phyloP scores from a whole-genome alignment of 2,113 vertebrate species.

The Hyla sarda region DNA sequence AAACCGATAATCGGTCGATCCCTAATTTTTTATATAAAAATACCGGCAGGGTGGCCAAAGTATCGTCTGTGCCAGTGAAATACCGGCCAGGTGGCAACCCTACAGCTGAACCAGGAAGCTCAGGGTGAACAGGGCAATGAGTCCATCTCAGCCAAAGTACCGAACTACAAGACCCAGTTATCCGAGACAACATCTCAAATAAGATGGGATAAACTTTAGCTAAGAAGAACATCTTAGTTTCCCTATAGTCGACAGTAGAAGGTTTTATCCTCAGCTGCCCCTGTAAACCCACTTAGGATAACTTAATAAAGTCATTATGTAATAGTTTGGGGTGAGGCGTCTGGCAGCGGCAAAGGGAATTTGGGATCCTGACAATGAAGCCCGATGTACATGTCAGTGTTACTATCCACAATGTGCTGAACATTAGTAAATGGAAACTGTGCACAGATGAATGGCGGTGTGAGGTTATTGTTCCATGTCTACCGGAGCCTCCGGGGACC shows the following conservation, averaged over 20 bases:
- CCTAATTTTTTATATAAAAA: too few relatives aligned
- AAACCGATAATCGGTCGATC: too few relatives aligned
- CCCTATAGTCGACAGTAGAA: not conserved
- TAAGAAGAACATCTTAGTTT: not conserved
- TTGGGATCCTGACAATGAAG: not conserved
- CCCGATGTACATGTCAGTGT: not conserved
- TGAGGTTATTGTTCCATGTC: constrained; percentile 30
- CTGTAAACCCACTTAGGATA: not conserved
- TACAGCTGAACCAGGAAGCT: too few relatives aligned
- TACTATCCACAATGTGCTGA: not conserved
- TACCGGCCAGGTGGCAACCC: too few relatives aligned
- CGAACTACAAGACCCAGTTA: too few relatives aligned
- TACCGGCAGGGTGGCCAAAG: too few relatives aligned
- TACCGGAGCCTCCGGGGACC: constrained; percentile 1
- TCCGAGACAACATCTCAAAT: not conserved
- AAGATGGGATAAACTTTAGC: not conserved
- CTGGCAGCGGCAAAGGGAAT: not conserved
- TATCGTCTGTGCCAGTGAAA: too few relatives aligned
- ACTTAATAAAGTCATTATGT: not conserved
- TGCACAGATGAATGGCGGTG: not conserved
- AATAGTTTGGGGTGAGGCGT: not conserved
- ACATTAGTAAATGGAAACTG: constrained; percentile 1
- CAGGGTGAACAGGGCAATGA: too few relatives aligned
- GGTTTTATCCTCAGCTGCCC: not conserved
- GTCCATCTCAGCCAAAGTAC: too few relatives aligned